A percentile compares a stretch with the other conserved stretches of the same genome.
phyloP scores from a whole-genome alignment of 1,140 invertebrate species.

The Vanessa atalanta region DNA sequence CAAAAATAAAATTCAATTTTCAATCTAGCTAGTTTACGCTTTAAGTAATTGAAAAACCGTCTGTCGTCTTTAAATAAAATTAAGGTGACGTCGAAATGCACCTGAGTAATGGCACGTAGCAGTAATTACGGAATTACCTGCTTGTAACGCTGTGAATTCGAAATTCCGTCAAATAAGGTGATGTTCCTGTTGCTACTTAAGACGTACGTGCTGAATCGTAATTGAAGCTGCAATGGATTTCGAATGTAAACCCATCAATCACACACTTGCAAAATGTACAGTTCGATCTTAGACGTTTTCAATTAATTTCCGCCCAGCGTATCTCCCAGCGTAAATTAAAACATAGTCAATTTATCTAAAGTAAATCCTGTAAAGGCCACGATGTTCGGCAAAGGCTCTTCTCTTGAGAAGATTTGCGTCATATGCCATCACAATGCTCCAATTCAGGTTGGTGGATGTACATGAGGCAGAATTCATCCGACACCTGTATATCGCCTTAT shows the following conservation, averaged over 20 bases:
- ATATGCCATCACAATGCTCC: too few species aligned
- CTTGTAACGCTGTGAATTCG: conserved; percentile 27
- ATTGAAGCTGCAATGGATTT: conserved; percentile 20
- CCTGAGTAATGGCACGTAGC: conserved; percentile 27
- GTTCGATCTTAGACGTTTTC: too few species aligned
- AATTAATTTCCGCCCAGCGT: too few species aligned
- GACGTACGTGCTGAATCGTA: conserved; percentile 31
- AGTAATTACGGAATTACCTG: conserved; percentile 28
- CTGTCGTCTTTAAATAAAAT: not conserved
- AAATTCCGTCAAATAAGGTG: conserved; percentile 34
- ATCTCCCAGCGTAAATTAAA: too few species aligned
- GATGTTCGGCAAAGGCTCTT: too few species aligned
- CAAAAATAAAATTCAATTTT: not conserved
- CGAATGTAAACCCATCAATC: conserved; percentile 16
- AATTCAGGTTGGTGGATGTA: too few species aligned
- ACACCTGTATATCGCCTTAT: too few species aligned
- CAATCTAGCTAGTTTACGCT: conserved; percentile 6
- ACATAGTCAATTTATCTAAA: too few species aligned
- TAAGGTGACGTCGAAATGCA: conserved; percentile 22
- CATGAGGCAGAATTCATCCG: too few species aligned
- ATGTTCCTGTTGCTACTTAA: conserved; percentile 30
- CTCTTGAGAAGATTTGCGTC: too few species aligned
- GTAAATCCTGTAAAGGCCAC: too few species aligned
- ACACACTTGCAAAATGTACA: not conserved
- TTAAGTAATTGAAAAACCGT: not conserved